These are phyloP conservation scores for Lethocerus indicus DNA, from an alignment of 1,140 invertebrate genomes.

Conservation along the genomic window DNA sequence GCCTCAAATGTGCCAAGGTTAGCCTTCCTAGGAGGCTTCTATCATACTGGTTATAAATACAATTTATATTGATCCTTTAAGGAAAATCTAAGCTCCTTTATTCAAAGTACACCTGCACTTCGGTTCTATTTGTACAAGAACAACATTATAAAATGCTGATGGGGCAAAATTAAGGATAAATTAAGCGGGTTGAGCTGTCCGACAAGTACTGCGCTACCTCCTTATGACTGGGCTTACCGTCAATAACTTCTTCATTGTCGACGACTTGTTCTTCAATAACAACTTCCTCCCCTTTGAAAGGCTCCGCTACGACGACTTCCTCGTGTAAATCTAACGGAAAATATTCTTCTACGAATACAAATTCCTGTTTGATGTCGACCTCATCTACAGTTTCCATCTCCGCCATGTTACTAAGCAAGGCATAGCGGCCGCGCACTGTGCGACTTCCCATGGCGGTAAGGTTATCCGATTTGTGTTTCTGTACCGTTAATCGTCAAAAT, in stretches of 20 bases:
- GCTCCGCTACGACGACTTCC: conserved; percentile 14
- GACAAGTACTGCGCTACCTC: no score
- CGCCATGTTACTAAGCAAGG: conserved; percentile 11
- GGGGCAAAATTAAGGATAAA: no score
- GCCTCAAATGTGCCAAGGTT: conserved; percentile 10
- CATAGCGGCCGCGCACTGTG: conserved; percentile 2
- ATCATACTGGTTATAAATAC: conserved; percentile 16
- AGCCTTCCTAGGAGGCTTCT: conserved; percentile 15
- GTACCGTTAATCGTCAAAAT: no score
- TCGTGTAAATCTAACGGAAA: conserved; percentile 12
- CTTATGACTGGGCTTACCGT: conserved; percentile 9
- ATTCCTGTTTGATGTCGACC: conserved; percentile 12
- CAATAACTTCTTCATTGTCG: conserved; percentile 12
- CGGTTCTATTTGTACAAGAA: no score
- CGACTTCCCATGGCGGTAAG: neutral
- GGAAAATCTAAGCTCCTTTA: neutral
- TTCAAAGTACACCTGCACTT: no score
- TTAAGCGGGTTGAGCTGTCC: no score
- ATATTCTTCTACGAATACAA: conserved; percentile 15
- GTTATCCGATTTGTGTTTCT: neutral
- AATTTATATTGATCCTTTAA: conserved; percentile 1
- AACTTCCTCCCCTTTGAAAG: conserved; percentile 4
- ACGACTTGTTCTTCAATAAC: conserved; percentile 2
- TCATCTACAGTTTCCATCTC: conserved; percentile 11
- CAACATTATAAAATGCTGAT: no score